These are phyloP conservation scores for Geophilus truncorum DNA, from an alignment of 2,888 invertebrate genomes.

Conservation along the genomic window DNA sequence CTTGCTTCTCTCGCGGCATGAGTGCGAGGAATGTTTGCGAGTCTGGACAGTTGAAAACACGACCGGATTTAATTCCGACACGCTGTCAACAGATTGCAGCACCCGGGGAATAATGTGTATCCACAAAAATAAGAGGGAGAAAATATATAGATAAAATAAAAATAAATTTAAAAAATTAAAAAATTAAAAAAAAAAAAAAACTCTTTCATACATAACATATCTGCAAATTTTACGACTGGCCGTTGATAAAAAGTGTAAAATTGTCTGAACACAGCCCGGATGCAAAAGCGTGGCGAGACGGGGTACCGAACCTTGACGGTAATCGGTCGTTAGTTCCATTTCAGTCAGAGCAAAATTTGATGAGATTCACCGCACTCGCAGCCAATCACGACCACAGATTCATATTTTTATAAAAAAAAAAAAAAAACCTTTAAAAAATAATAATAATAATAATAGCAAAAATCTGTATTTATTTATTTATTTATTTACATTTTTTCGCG, in stretches of 20 bases:
- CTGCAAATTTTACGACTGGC: not conserved
- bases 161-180: no score
- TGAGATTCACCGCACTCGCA: not conserved
- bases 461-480: no score
- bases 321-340: conserved; percentile 10
- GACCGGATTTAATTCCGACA: not conserved
- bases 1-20: not conserved
- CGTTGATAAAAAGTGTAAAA: conserved; percentile 4
- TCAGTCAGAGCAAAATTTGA: not conserved
- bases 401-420: not conserved
- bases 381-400: not conserved
- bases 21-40: not conserved
- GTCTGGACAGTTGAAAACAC: not conserved
- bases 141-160: no score
- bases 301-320: not conserved
- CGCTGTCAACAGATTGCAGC: not conserved
- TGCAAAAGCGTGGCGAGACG: not conserved
- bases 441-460: not conserved
- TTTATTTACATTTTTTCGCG: no score
- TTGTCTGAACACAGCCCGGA: not conserved
- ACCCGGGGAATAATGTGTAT: no score
- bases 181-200: no score
- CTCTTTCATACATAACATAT: not conserved
- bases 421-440: not conserved
- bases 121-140: no score